Evolutionary conservation across 2,888 invertebrate genomes (phyloP).

Genomic region (Stegophylla sp.): DNA sequence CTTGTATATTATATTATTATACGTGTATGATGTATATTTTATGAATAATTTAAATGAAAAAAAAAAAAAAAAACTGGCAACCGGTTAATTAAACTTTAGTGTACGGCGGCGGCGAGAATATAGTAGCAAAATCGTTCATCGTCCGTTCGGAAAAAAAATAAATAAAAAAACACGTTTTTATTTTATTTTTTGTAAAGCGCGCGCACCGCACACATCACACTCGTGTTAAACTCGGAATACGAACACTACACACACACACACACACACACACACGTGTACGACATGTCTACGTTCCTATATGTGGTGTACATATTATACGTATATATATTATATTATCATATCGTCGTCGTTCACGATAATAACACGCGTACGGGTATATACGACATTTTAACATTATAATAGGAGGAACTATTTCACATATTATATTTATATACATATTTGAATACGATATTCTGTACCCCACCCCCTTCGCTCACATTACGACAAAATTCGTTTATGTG

Average conservation of each 20-base stretch:
- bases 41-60: conserved; percentile 52
- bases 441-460: conserved; percentile 19
- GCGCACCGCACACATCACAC: no score
- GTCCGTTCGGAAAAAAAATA: no score
- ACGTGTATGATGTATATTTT: neutral
- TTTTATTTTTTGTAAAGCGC: neutral
- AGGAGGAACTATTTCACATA: conserved; percentile 20
- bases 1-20: neutral
- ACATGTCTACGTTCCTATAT: neutral
- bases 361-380: neutral
- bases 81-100: conserved; percentile 52
- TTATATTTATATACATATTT: conserved; percentile 3
- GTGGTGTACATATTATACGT: no score
- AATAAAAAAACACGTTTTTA: conserved; percentile 43
- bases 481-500: no score
- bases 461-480: neutral
- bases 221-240: no score
- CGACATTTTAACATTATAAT: conserved; percentile 48
- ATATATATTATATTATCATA: no score
- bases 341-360: no score
- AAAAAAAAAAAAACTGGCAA: conserved; percentile 40
- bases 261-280: neutral
- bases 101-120: conserved; percentile 10
- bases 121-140: conserved; percentile 40
- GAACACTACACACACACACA: neutral